A percentile compares a stretch with the other conserved stretches of the same genome.
phyloP scores from a whole-genome alignment of 2,888 invertebrate genomes.

The Dryococelus australis region DNA sequence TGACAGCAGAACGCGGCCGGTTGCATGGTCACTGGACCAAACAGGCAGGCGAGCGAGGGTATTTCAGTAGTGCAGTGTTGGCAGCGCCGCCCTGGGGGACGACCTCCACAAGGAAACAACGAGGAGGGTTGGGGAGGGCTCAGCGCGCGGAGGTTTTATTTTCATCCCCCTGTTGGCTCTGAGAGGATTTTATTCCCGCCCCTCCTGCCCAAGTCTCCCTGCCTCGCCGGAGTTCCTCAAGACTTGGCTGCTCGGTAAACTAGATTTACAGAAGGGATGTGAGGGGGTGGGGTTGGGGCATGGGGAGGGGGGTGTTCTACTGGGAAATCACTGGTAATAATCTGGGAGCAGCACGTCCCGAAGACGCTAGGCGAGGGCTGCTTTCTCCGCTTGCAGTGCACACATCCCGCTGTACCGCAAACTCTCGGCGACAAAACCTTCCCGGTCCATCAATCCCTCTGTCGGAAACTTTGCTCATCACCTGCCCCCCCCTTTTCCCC shows the following conservation, averaged over 20 bases:
- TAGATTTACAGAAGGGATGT: not conserved
- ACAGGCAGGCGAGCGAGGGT: not conserved
- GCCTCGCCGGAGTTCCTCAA: not conserved
- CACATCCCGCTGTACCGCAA: too few relatives aligned
- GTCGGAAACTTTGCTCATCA: too few relatives aligned
- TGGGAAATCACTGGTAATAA: slow-evolving; percentile 16
- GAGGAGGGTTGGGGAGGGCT: not conserved
- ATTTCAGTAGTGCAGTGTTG: not conserved
- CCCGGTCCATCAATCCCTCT: too few relatives aligned
- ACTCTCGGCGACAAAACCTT: too few relatives aligned
- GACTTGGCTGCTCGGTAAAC: slow-evolving; percentile 1
- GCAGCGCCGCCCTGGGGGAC: not conserved
- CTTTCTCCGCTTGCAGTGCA: too few relatives aligned
- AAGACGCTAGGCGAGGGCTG: not conserved
- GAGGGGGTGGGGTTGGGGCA: not conserved
- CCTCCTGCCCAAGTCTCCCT: not conserved
- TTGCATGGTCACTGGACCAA: not conserved
- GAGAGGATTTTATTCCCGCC: not conserved
- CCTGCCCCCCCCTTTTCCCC: too few relatives aligned
- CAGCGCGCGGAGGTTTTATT: not conserved
- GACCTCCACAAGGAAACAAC: not conserved
- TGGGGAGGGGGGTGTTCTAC: not conserved
- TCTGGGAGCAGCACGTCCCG: not conserved
- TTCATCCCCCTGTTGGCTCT: not conserved
- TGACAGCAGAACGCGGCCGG: too few relatives aligned